phyloP scores from a whole-genome alignment of 2,888 invertebrate species.

The Rugalucina vietnamica region DNA sequence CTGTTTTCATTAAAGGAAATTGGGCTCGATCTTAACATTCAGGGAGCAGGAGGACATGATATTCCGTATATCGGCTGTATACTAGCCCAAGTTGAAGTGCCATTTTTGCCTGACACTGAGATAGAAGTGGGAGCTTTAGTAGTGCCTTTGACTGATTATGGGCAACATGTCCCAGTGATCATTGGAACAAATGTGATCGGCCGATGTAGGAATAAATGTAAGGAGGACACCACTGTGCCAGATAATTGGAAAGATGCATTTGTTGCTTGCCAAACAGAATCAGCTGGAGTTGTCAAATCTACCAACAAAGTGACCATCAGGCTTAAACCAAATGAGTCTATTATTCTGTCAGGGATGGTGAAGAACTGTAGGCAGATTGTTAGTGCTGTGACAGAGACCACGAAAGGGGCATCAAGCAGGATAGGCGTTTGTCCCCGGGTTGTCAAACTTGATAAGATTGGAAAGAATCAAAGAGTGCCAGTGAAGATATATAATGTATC shows the following conservation, averaged over 20 bases:
- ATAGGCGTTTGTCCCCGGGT: slow-evolving; percentile 3
- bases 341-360: background rate
- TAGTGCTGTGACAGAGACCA: background rate
- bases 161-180: background rate
- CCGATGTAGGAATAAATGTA: background rate
- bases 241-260: background rate
- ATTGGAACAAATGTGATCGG: background rate
- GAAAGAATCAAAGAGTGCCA: background rate
- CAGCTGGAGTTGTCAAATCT: background rate
- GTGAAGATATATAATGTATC: background rate
- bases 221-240: background rate
- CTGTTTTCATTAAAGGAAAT: background rate
- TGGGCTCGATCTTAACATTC: background rate
- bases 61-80: background rate
- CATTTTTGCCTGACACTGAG: background rate
- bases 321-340: background rate
- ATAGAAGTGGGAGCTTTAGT: background rate
- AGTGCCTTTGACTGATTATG: too few species aligned
- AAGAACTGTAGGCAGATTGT: background rate
- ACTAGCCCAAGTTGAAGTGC: background rate
- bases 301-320: background rate
- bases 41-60: background rate
- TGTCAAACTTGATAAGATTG: background rate
- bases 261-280: background rate
- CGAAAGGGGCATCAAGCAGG: background rate